These are phyloP conservation scores for Chelon auratus DNA, from an alignment of 2,797 vertebrate species.

Conservation along the genomic window DNA sequence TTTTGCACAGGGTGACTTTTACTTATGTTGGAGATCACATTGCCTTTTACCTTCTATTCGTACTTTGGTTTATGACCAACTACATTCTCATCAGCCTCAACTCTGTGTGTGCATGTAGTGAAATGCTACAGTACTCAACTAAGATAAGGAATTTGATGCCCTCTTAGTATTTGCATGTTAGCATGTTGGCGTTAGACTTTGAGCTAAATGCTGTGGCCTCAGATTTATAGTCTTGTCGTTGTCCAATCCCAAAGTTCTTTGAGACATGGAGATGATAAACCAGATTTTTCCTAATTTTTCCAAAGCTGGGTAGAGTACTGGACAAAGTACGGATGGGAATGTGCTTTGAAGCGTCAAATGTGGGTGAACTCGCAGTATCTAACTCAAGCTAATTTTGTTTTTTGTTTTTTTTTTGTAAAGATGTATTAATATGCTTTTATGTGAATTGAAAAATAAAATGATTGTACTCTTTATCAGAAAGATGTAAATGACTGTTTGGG, in stretches of 20 bases:
- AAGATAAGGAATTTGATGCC: not conserved
- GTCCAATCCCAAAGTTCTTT: constrained; percentile 4
- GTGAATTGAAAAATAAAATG: constrained; percentile 5
- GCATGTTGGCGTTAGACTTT: not conserved
- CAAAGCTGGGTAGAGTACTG: not conserved
- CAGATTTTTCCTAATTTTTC: not conserved
- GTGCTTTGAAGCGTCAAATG: not conserved
- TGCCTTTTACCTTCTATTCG: not conserved
- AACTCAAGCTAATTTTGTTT: not conserved
- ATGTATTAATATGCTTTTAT: not conserved
- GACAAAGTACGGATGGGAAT: constrained; percentile 2
- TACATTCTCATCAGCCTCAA: not conserved
- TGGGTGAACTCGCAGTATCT: not conserved
- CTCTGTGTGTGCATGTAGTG: not conserved
- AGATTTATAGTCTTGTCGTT: not conserved
- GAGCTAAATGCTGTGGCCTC: not conserved
- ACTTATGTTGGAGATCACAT: not conserved
- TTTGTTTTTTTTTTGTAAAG: not conserved
- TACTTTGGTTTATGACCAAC: constrained; percentile 5
- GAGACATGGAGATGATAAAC: not conserved
- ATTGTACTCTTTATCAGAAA: not conserved
- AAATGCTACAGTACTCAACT: not conserved
- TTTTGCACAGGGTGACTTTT: not conserved
- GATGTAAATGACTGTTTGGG: not conserved
- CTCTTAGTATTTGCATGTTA: not conserved